These are phyloP conservation scores for Cetoscarus ocellatus DNA, from an alignment of 2,797 vertebrate species.

Conservation along the genomic window DNA sequence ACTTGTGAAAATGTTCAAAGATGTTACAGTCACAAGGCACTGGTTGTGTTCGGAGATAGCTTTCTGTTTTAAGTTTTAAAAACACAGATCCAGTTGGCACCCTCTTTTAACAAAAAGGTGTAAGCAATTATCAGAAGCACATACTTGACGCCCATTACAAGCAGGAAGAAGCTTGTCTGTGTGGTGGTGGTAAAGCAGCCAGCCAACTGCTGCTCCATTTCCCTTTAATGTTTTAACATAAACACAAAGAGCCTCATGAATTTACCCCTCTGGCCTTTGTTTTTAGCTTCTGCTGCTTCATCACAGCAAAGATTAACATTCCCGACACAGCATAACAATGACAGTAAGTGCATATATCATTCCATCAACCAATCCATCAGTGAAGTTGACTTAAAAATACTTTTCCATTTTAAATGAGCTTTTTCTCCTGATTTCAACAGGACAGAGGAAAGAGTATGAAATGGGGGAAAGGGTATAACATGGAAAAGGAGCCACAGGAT, in stretches of 20 bases:
- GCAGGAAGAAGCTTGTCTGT: conserved; percentile 22
- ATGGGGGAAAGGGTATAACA: too few species aligned
- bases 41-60: neutral
- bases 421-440: too few species aligned
- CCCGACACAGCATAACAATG: neutral
- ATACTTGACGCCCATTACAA: conserved; percentile 46
- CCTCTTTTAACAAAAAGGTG: conserved; percentile 7
- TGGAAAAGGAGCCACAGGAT: too few species aligned
- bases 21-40: neutral
- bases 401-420: too few species aligned
- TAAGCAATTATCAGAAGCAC: conserved; percentile 36
- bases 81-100: conserved; percentile 11
- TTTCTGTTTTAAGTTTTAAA: neutral
- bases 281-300: conserved; percentile 10
- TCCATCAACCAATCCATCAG: neutral
- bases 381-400: neutral
- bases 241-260: conserved; percentile 19
- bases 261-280: conserved; percentile 21
- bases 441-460: too few species aligned
- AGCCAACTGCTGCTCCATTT: conserved; percentile 20
- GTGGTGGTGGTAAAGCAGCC: conserved; percentile 10
- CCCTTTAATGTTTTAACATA: conserved; percentile 24
- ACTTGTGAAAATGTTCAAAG: neutral
- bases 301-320: conserved; percentile 8
- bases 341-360: neutral